phyloP scores from a whole-genome alignment of 2,113 vertebrate species.

The Chaetops frenatus region DNA sequence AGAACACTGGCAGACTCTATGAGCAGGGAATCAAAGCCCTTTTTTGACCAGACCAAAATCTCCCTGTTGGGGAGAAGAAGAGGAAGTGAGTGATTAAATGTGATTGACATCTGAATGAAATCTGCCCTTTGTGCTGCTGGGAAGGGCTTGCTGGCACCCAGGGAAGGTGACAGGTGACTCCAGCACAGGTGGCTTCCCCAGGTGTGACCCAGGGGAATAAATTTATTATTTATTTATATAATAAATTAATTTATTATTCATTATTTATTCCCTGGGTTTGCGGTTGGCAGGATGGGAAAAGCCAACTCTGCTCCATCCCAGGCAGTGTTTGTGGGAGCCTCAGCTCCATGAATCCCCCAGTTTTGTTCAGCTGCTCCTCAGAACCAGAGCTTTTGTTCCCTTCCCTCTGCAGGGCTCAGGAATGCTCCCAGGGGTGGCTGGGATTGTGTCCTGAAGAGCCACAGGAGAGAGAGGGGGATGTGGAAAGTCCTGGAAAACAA shows the following conservation, averaged over 20 bases:
- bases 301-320: not conserved
- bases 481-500: not conserved
- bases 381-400: not conserved
- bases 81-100: slow-evolving; percentile 12
- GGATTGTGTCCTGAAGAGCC: fast-evolving
- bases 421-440: not conserved
- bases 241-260: too few relatives aligned
- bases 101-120: not conserved
- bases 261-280: not conserved
- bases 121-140: not conserved
- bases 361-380: not conserved
- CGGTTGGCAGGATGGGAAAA: not conserved
- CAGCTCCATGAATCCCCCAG: fast-evolving
- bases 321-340: not conserved
- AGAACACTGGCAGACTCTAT: slow-evolving; percentile 14
- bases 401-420: not conserved
- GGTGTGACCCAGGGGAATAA: too few relatives aligned
- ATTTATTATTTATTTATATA: too few relatives aligned
- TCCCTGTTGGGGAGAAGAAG: slow-evolving; percentile 19
- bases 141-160: not conserved
- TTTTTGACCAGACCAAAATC: slow-evolving; percentile 8
- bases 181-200: not conserved
- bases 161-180: not conserved
- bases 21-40: slow-evolving; percentile 31
- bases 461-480: not conserved